Evolutionary conservation across 2,797 vertebrate species (phyloP), one percentile per base, ranked within the genome.

Genomic region (Pteropus rufus): DNA sequence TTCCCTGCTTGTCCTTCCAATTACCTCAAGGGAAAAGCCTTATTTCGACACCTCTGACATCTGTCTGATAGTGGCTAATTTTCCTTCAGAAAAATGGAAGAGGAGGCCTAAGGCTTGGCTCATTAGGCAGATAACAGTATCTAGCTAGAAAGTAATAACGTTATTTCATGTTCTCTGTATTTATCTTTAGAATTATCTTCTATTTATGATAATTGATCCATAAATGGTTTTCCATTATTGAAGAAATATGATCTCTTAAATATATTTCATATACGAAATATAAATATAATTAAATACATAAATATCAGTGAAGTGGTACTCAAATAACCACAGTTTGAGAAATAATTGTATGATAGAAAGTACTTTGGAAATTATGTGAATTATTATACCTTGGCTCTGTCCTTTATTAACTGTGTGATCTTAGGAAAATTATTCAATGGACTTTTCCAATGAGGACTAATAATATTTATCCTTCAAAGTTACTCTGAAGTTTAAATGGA

Each of bases 151-250:
- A 91, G 76, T 76, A 88, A 91, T 46, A 75, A 64, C 12, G 56
- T 23, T 49, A 69, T 69, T 91, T 97, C 46, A 83, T 70, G 77
- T 89, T 75, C 52, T 4, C 75, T 46, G 9, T 85, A 21, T 62
- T 39, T 82, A 64, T 93, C 83, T 77, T 91, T 58, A 64, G 67
- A 69, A 36, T 83, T 85, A 56, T 64, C n/a, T 82, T 76, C 95
- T 95, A 34, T 44, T 90, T 82, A 39, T 79, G 80, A 52, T 19
- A 89, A 82, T 65, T 67, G 64, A 72, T 31, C 14, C 14, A 24
- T 79, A 89, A 81, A n/a, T 70, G 36, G 26, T 24, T 82, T 95
- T 76, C 14, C 19, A 80, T 86, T 91, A 67, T 77, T 19, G 24
- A 93, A 64, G 72, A 79, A 88, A 77, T 67, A 49, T 60, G 18